Evolutionary conservation across 2,113 vertebrate species (phyloP), one percentile per base, ranked within the genome.

Genomic region (Carassius carassius): DNA sequence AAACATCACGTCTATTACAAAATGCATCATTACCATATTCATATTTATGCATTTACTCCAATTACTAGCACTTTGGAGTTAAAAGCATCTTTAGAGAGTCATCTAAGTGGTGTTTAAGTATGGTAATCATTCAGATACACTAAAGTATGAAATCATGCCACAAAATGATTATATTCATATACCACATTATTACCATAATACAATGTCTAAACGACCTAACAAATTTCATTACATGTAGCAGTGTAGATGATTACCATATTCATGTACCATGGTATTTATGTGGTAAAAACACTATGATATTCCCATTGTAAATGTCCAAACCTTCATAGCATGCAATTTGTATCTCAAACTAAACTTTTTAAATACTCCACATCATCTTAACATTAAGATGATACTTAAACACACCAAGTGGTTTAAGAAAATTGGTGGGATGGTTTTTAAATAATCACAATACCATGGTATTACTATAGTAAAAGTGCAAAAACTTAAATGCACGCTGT

Each of bases 1-100:
- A 91, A 93, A 93, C 94, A 94, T 94, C 92, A 94, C 91, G 90
- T 89, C n/a, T 49, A 91, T 93, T 92, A 90, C 87, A 91, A 84
- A 92, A 58, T 0, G 89, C 1, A 77, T 75, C 77, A 60, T 35
- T 69, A 23, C 23, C 44, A 49, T 16, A 54, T 11, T 76, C 73
- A 74, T 25, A 5, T 47, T 74, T 3, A 10, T n/a, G 19, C 56
- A n/a, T 58, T n/a, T 21, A 1, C 56, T 60, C 19, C 21, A 65
- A 29, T 14, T 9, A 19, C 29, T 35, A 70, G 35, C 8, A 41
- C 32, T 19, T 35, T 41, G 41, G 41, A 41, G 7, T 9, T 41
- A 9, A 41, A 41, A 19, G 13, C 25, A 32, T 63, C 62, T 13
- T 29, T 49, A 32, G 41, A 41, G 41, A 9, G 2, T 1, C 29